phyloP scores from a whole-genome alignment of 2,113 vertebrate genomes.

The Perognathus longimembris region DNA sequence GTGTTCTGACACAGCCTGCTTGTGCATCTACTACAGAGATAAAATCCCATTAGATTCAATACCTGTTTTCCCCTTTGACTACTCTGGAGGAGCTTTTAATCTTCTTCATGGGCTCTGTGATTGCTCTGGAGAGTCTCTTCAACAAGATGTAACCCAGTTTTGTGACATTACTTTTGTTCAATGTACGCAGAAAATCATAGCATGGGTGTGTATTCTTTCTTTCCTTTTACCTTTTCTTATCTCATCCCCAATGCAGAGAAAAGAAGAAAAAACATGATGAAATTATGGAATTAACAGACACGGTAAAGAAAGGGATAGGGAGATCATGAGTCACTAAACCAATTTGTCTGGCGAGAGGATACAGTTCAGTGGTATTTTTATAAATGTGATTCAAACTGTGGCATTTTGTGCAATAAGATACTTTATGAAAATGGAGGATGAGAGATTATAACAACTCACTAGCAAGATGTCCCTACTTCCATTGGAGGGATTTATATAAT shows the following conservation, averaged over 20 bases:
- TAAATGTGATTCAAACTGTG: conserved; percentile 61
- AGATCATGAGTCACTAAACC: conserved; percentile 54
- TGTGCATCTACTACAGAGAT: not conserved
- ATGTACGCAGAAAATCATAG: conserved; percentile 31
- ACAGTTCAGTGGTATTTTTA: conserved; percentile 67
- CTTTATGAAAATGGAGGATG: not conserved
- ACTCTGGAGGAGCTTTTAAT: not conserved
- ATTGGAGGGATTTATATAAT: not conserved
- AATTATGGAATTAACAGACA: conserved; percentile 57
- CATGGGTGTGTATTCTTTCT: not conserved
- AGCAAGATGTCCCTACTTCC: not conserved
- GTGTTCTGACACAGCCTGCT: not conserved
- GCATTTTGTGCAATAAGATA: conserved; percentile 57
- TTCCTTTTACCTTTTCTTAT: not conserved
- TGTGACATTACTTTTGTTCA: conserved; percentile 58
- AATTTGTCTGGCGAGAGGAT: conserved; percentile 48
- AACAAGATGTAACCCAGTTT: conserved; percentile 1
- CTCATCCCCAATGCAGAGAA: not conserved
- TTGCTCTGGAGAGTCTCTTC: not conserved
- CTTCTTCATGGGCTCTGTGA: not conserved
- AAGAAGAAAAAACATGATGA: not conserved
- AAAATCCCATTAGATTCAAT: not conserved
- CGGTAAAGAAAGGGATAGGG: conserved; percentile 33
- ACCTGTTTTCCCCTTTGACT: not conserved
- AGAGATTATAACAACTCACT: not conserved